Evolutionary conservation across 2,888 invertebrate genomes (phyloP).

Genomic region (Mystacides longicornis): DNA sequence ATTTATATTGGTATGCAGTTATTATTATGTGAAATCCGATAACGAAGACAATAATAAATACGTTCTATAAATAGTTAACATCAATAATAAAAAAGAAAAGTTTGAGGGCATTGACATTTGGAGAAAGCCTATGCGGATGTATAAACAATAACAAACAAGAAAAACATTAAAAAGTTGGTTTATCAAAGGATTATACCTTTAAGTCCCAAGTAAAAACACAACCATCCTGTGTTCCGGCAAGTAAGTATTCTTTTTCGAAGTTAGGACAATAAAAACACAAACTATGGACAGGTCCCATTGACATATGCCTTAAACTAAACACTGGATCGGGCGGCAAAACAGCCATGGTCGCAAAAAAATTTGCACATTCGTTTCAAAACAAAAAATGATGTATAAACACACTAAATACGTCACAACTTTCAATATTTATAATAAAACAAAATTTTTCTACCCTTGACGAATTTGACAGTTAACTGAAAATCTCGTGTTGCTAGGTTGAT

Average conservation of each 20-base stretch:
- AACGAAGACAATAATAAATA: too few relatives aligned
- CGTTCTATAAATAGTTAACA: constrained; percentile 4
- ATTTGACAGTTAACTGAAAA: constrained; percentile 13
- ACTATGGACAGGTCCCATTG: constrained; percentile 66
- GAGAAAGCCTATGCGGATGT: background rate
- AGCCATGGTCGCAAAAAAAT: constrained; percentile 46
- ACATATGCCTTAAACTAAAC: constrained; percentile 60
- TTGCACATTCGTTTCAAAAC: constrained; percentile 5
- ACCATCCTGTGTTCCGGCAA: constrained; percentile 69
- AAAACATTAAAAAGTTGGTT: too few relatives aligned
- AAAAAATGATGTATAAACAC: background rate
- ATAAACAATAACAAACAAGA: too few relatives aligned
- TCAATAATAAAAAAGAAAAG: background rate
- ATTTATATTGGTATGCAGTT: too few relatives aligned
- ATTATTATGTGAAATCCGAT: too few relatives aligned
- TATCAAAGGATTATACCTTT: constrained; percentile 46
- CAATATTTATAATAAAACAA: constrained; percentile 9
- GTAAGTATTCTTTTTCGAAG: constrained; percentile 54
- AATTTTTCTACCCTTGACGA: too few relatives aligned
- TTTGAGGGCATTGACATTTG: background rate
- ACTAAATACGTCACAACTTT: constrained; percentile 5
- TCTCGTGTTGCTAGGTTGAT: background rate
- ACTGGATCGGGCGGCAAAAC: constrained; percentile 72
- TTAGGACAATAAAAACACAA: constrained; percentile 59
- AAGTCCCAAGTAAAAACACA: constrained; percentile 73